phyloP scores from a whole-genome alignment of 2,113 vertebrate species.

The Cheilinus undulatus region DNA sequence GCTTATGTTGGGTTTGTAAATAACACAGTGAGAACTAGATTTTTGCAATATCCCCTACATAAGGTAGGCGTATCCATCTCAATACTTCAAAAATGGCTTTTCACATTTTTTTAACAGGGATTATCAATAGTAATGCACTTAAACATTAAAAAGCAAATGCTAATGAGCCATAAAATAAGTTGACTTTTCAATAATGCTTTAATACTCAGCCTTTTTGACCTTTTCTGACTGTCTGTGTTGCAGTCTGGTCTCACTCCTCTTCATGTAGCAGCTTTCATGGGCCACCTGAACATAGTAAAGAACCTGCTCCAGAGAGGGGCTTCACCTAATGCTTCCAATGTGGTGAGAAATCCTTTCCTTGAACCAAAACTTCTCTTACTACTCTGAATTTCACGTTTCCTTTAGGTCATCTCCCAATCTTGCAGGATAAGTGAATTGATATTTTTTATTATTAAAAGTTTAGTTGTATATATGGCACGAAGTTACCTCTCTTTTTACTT shows the following conservation, averaged over 20 bases:
- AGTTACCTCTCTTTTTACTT: neutral
- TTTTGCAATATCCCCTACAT: neutral
- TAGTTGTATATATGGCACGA: neutral
- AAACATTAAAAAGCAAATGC: neutral
- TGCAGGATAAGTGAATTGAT: neutral
- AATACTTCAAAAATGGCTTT: neutral
- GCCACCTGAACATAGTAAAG: slow-evolving; percentile 94
- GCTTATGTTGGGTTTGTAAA: neutral
- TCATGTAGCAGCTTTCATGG: slow-evolving; percentile 98
- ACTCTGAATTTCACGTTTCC: neutral
- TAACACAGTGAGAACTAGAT: neutral
- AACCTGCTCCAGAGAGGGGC: slow-evolving; percentile 93
- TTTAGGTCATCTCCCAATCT: neutral
- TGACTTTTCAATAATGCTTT: neutral
- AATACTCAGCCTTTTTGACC: neutral
- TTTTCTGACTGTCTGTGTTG: slow-evolving; percentile 32
- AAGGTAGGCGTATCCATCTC: neutral
- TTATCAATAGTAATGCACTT: neutral
- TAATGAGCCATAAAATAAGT: neutral
- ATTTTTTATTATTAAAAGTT: neutral
- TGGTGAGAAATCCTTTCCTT: slow-evolving; percentile 85
- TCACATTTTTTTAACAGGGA: neutral
- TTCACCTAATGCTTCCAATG: slow-evolving; percentile 97
- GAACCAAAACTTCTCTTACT: neutral
- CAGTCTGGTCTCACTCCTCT: slow-evolving; percentile 97